Conservation (phyloP, 2,888 invertebrate genomes). For the Melanostoma mellinum region DNA sequence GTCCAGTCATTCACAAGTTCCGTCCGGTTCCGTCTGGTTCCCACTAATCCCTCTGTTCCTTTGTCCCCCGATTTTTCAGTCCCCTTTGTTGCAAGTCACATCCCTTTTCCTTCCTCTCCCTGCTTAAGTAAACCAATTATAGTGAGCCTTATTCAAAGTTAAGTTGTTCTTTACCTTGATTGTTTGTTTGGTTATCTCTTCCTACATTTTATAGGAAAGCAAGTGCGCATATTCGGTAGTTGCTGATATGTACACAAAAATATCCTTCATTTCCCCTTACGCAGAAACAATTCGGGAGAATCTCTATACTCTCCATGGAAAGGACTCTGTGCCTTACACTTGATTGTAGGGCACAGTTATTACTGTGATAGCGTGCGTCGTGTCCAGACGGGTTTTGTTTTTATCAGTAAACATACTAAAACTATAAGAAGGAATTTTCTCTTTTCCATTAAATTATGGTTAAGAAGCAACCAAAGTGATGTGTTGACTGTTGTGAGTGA, state of each 20-base stretch:
- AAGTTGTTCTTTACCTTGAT: too few relatives aligned
- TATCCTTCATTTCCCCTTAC: constrained; percentile 4
- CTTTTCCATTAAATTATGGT: constrained; percentile 7
- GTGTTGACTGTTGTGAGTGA: constrained; percentile 33
- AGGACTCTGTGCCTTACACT: constrained; percentile 47
- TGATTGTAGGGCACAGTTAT: constrained; percentile 54
- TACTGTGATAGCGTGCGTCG: constrained; percentile 70
- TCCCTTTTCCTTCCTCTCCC: too few relatives aligned
- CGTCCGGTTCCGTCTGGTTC: too few relatives aligned
- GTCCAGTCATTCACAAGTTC: too few relatives aligned
- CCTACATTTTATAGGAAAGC: too few relatives aligned
- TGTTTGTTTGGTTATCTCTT: too few relatives aligned
- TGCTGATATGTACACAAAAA: constrained; percentile 31
- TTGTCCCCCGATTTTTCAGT: too few relatives aligned
- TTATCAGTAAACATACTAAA: constrained; percentile 11
- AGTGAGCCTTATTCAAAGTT: too few relatives aligned
- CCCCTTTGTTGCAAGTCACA: too few relatives aligned
- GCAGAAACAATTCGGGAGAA: not conserved
- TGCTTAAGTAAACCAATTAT: too few relatives aligned
- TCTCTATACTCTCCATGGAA: constrained; percentile 15
- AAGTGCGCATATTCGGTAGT: constrained; percentile 51
- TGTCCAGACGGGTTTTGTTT: constrained; percentile 52
- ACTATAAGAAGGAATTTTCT: constrained; percentile 41
- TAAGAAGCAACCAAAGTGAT: constrained; percentile 10
- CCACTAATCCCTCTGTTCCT: too few relatives aligned